phyloP scores from a whole-genome alignment of 2,888 invertebrate genomes.

The Volucella zonaria region DNA sequence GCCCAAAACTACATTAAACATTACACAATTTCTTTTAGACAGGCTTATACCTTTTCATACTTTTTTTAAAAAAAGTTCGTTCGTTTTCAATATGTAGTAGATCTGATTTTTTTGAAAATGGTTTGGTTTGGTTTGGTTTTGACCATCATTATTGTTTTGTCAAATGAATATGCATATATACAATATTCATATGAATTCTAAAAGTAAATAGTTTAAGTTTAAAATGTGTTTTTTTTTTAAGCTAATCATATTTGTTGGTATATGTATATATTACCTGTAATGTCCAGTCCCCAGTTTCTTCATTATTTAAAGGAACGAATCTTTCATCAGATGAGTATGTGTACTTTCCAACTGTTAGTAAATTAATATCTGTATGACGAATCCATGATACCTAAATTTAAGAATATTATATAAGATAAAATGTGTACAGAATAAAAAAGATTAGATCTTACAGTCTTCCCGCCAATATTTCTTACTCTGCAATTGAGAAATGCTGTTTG shows the following conservation, averaged over 20 bases:
- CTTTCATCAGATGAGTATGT: slow-evolving; percentile 76
- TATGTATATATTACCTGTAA: slow-evolving; percentile 62
- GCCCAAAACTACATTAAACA: too few relatives aligned
- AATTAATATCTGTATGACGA: slow-evolving; percentile 75
- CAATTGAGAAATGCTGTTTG: slow-evolving; percentile 93
- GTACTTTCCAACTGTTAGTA: slow-evolving; percentile 75
- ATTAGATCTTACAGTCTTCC: slow-evolving; percentile 88
- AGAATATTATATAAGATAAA: neutral
- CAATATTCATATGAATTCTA: too few relatives aligned
- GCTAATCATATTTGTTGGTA: neutral
- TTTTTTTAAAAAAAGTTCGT: too few relatives aligned
- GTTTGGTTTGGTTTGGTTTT: too few relatives aligned
- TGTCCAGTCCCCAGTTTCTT: slow-evolving; percentile 75
- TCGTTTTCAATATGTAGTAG: too few relatives aligned
- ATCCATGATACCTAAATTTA: slow-evolving; percentile 75
- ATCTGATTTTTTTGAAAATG: too few relatives aligned
- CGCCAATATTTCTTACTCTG: slow-evolving; percentile 90
- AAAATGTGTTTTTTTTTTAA: neutral
- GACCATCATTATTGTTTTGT: too few relatives aligned
- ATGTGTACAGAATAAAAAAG: neutral
- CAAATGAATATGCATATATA: too few relatives aligned
- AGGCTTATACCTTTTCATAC: too few relatives aligned
- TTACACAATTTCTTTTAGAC: too few relatives aligned
- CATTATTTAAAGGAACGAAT: slow-evolving; percentile 74
- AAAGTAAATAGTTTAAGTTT: too few relatives aligned